Conservation (phyloP, 2,113 vertebrate genomes). For the Protobothrops flavoviridis region DNA sequence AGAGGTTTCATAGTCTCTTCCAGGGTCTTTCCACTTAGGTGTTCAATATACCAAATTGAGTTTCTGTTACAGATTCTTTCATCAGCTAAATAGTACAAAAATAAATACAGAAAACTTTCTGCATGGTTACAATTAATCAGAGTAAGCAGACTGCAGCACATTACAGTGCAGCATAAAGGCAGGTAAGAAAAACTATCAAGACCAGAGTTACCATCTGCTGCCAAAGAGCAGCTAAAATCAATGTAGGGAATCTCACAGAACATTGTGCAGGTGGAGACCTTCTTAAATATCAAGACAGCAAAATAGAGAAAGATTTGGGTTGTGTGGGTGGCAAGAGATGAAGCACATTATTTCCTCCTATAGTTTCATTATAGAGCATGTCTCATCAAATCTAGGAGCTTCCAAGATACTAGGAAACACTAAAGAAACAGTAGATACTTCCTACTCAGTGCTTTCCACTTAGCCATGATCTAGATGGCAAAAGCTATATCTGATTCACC, state of each 20-base stretch:
- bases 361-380: neutral
- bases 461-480: neutral
- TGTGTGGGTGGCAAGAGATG: neutral
- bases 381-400: neutral
- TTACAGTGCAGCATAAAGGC: neutral
- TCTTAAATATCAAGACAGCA: neutral
- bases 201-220: neutral
- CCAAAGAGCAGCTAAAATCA: neutral
- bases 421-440: neutral
- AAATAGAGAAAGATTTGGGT: neutral
- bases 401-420: neutral
- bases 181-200: conserved; percentile 1
- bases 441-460: neutral
- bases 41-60: neutral
- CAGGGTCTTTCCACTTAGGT: neutral
- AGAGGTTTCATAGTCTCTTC: neutral
- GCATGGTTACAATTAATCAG: neutral
- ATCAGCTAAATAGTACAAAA: conserved; percentile 9
- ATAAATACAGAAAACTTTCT: neutral
- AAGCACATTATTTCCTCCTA: neutral
- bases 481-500: neutral
- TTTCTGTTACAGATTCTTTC: neutral
- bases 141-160: neutral
- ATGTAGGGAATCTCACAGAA: neutral
- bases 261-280: neutral